Base-by-base conservation (phyloP, 2,113 vertebrate species). In the Ramphastos sulfuratus region DNA sequence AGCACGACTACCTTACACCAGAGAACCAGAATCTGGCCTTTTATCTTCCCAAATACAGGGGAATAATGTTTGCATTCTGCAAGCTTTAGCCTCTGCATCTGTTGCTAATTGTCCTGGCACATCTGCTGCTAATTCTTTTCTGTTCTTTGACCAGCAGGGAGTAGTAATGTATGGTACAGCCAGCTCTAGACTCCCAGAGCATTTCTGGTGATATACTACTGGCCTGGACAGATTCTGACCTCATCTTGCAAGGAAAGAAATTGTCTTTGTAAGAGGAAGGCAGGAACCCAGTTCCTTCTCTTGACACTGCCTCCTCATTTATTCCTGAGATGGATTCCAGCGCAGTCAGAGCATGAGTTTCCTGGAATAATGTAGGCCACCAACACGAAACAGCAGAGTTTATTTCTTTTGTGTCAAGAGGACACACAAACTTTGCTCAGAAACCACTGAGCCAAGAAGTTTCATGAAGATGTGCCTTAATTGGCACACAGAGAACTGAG, bases 101-200 rank as follows among this genome's bases (percentile, higher is more conserved):
- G 95, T 94, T 95, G 90, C 79, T 96, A 96, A 97, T 96, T 93
- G 94, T 87, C 89, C 89, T 93, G 77, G 86, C 89, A 97, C 95
- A 97, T 97, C 96, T 97, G 95, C 91, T 97, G 91, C 93, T 94
- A 93, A 96, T 95, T 96, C 82, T 83, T 82, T 91, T 91, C 93
- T 93, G 80, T 92, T 95, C 93, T 94, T 79, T 95, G 95, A 93
- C 92, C 93, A 95, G 95, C 92, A 96, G 95, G 93, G 96, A 92
- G 85, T 96, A 95, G 74, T 86, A 97, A 85, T 30, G 67, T 92
- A 94, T 95, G 95, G 90, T 82, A 93, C 61, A 93, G 79, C 11
- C 92, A 89, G 80, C 37, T 31, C 92, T 80, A 90, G 81, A 83
- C 87, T 94, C 94, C 76, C 65, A 0, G 1, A 81, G 82, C 1